A percentile compares a stretch with the other conserved stretches of the same genome.
phyloP scores from a whole-genome alignment of 2,113 vertebrate genomes.

The cattle (Bos taurus) region ARS-UCD2.0 NC_037332.1:51605501-51606000 shows the following conservation, averaged over 20 bases:
- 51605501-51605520: not conserved
- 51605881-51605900: not conserved
- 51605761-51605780: not conserved
- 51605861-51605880: not conserved
- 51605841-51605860: not conserved
- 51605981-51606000: not conserved
- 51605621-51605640: not conserved
- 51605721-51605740: not conserved
- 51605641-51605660: no score
- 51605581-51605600: not conserved
- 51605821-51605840: rapidly evolving
- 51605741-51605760: not conserved
- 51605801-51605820: not conserved
- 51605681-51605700: not conserved
- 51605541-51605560: not conserved
- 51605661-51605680: not conserved
- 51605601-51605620: not conserved
- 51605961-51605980: not conserved
- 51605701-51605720: not conserved
- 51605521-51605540: not conserved
- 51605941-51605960: not conserved
- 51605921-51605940: not conserved
- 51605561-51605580: not conserved
- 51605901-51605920: not conserved
- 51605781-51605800: not conserved